Evolutionary conservation across 2,888 invertebrate genomes (phyloP), one percentile per base, ranked within the genome.

Genomic region (Mythimna vitellina): DNA sequence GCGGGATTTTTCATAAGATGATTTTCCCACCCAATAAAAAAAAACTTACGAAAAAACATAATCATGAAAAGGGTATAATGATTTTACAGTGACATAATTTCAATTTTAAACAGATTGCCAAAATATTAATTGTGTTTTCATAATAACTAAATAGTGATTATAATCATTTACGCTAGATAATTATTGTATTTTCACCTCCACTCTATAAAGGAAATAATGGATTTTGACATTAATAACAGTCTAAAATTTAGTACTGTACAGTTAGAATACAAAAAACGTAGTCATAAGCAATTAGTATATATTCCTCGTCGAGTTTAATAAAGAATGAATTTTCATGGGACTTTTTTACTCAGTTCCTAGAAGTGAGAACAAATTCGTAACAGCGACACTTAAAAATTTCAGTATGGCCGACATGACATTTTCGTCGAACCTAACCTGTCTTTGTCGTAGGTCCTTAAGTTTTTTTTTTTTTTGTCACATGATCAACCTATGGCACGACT

Each of bases 51-150:
- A n/a, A n/a, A n/a, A n/a, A n/a, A n/a, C n/a, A 6, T 38, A 38
- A 12, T 42, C 42, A 12, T 1, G 42, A 42, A 10, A 42, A 42
- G 14, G 12, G 42, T 7, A 42, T 1, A 42, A 42, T 42, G 25
- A 54, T 25, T 32, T 32, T 42, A 17, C 49, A 12, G 38, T 20
- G 60, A 46, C 57, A 69, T 35, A 61, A 67, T 25, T 68, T 75
- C 66, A 61, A 80, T 73, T 62, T 66, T 12, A 65, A 70, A 57
- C 29, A 53, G 49, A 65, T 42, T 29, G 10, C 60, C 25, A 20
- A 29, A 1, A 35, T 32, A 3, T 51, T 57, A 14, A 29, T 65
- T 46, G 9, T 3, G 32, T 65, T 65, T 62, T 46, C 29, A 20
- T 46, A 8, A 22, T n/a, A 25, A 20, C 20, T 20, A 14, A 5